Conservation (phyloP, 1,140 invertebrate genomes). For the Lethrus apterus region DNA sequence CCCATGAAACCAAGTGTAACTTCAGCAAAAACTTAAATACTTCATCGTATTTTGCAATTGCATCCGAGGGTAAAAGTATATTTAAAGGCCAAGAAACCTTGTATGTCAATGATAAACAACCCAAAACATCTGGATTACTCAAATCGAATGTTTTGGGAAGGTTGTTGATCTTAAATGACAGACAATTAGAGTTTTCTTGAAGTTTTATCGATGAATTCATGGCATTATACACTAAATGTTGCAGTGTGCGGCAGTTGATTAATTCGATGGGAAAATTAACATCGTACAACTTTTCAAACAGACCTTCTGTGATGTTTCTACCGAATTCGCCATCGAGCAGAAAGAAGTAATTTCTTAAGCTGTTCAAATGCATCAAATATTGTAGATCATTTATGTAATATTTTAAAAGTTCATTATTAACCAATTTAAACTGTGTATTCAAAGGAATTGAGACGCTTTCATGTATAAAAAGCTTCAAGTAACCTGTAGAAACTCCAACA, state of each 20-base stretch:
- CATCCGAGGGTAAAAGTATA: conserved; percentile 62
- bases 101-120: conserved; percentile 60
- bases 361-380: conserved; percentile 60
- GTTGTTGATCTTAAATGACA: conserved; percentile 51
- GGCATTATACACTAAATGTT: conserved; percentile 59
- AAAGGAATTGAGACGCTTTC: conserved; percentile 60
- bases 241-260: conserved; percentile 58
- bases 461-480: conserved; percentile 45
- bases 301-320: conserved; percentile 54
- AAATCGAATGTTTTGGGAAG: conserved; percentile 52
- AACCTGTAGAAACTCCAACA: conserved; percentile 19
- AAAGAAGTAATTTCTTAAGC: conserved; percentile 66
- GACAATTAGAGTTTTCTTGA: conserved; percentile 48
- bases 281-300: conserved; percentile 56
- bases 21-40: conserved; percentile 69
- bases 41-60: conserved; percentile 58
- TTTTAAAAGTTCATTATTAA: conserved; percentile 63
- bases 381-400: conserved; percentile 59
- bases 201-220: conserved; percentile 39
- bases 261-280: conserved; percentile 55
- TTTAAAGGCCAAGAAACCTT: conserved; percentile 68
- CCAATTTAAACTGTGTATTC: conserved; percentile 56
- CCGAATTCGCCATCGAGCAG: conserved; percentile 70
- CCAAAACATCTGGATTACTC: conserved; percentile 55
- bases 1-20: conserved; percentile 64